phyloP scores from a whole-genome alignment of 2,888 invertebrate species.

The Limnephilus marmoratus region DNA sequence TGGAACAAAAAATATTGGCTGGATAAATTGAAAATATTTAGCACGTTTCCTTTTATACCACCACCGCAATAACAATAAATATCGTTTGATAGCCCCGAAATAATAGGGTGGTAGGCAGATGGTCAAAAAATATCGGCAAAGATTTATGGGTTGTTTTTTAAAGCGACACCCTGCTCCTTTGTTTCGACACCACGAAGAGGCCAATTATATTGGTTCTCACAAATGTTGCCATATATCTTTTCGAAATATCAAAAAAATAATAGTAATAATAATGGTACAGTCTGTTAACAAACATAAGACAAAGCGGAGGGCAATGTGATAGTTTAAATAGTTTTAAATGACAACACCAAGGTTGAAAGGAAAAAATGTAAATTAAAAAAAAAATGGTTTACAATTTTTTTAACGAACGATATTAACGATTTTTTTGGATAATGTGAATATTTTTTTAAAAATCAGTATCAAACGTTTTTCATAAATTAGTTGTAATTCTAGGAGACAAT shows the following conservation, averaged over 20 bases:
- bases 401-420: too few relatives aligned
- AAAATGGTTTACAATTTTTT: too few relatives aligned
- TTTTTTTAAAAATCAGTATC: too few relatives aligned
- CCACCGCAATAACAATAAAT: background rate
- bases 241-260: background rate
- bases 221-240: slow-evolving; percentile 23
- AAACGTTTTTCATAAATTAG: too few relatives aligned
- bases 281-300: too few relatives aligned
- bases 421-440: too few relatives aligned
- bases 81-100: background rate
- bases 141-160: background rate
- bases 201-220: slow-evolving; percentile 20
- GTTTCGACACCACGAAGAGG: background rate
- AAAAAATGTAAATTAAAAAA: too few relatives aligned
- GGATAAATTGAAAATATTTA: background rate
- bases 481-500: too few relatives aligned
- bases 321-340: too few relatives aligned
- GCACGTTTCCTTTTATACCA: background rate
- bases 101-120: background rate
- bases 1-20: background rate
- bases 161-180: slow-evolving; percentile 11
- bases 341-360: too few relatives aligned
- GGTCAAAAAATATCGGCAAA: background rate
- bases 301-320: too few relatives aligned
- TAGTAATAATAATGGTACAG: too few relatives aligned